phyloP scores from a whole-genome alignment of 2,113 vertebrate genomes.

The Trematomus loennbergii region DNA sequence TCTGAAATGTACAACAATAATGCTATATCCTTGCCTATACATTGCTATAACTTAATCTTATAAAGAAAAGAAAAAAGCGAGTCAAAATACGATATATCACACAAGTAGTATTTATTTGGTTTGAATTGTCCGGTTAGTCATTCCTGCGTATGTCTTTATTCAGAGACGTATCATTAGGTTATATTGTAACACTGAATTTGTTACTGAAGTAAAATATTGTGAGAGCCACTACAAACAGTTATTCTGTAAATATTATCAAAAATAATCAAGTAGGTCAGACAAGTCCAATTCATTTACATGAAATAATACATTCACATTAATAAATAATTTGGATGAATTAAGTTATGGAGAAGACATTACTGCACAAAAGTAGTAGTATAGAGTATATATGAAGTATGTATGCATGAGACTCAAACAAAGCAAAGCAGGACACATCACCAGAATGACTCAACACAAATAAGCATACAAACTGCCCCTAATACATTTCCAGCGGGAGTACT shows the following conservation, averaged over 20 bases:
- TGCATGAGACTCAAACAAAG: conserved; percentile 30
- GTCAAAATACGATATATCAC: conserved; percentile 6
- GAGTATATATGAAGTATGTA: conserved; percentile 12
- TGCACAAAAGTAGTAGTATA: conserved; percentile 18
- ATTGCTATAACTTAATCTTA: too few relatives aligned
- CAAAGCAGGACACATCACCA: conserved; percentile 42
- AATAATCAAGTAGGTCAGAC: conserved; percentile 59
- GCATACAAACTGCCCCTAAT: conserved; percentile 20
- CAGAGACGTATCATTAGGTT: neutral
- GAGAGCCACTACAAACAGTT: conserved; percentile 55
- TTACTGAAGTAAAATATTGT: conserved; percentile 31
- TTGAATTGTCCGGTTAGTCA: conserved; percentile 23
- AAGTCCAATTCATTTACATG: conserved; percentile 39
- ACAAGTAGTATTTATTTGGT: conserved; percentile 70
- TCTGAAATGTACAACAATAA: too few relatives aligned
- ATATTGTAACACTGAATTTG: conserved; percentile 19
- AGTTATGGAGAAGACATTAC: conserved; percentile 21
- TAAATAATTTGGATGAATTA: conserved; percentile 62
- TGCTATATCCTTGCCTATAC: too few relatives aligned
- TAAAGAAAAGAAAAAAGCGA: conserved; percentile 2
- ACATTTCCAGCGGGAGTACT: conserved; percentile 5
- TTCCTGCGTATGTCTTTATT: conserved; percentile 29
- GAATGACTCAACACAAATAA: conserved; percentile 41
- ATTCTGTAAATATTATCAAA: conserved; percentile 64
- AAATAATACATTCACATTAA: conserved; percentile 54